These are phyloP conservation scores for Buathra laborator DNA, from an alignment of 2,888 invertebrate genomes.

Conservation along the genomic window DNA sequence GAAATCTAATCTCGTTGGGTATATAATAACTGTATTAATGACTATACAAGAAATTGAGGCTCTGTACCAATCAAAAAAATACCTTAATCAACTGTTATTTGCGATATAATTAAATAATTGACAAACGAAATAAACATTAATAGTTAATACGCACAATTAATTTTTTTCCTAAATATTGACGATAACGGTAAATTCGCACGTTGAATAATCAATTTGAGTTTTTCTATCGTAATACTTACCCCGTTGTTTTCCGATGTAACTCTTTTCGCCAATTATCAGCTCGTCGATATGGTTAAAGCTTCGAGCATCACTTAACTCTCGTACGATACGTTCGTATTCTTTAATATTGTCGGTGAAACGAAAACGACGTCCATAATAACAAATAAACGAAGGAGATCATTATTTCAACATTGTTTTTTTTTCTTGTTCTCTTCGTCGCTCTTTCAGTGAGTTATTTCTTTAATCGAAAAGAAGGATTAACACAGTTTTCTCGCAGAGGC, in stretches of 20 bases:
- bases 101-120: too few species aligned
- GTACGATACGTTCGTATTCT: not conserved
- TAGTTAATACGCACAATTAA: too few species aligned
- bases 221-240: constrained; percentile 18
- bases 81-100: too few species aligned
- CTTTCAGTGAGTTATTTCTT: not conserved
- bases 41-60: too few species aligned
- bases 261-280: constrained; percentile 37
- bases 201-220: not conserved
- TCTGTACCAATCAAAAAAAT: too few species aligned
- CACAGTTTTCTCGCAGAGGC: constrained; percentile 13
- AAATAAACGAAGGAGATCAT: constrained; percentile 41
- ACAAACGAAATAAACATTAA: too few species aligned
- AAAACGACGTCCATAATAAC: constrained; percentile 5
- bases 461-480: not conserved
- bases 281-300: constrained; percentile 5
- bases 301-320: constrained; percentile 31
- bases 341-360: constrained; percentile 16
- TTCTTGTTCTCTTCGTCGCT: not conserved
- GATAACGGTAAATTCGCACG: not conserved
- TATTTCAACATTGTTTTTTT: constrained; percentile 21
- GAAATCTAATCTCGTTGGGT: too few species aligned
- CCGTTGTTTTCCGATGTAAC: constrained; percentile 16
- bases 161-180: not conserved
- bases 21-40: too few species aligned